These are phyloP conservation scores for Molossus alvarezi DNA, from an alignment of 2,797 vertebrate genomes.

Conservation along the genomic window DNA sequence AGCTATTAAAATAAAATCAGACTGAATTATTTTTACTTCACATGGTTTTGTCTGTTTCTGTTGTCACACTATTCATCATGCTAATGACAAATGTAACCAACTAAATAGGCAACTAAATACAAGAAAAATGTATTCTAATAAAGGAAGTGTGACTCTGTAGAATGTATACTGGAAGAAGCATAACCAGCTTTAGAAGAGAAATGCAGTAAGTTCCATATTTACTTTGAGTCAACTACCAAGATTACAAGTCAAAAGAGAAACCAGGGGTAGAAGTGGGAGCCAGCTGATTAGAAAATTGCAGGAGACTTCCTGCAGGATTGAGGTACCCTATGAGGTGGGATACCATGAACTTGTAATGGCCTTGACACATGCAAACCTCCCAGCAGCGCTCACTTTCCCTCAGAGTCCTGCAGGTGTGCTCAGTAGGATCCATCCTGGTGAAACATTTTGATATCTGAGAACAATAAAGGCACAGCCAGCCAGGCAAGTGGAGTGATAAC, in stretches of 20 bases:
- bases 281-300: not conserved
- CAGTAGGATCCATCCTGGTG: not conserved
- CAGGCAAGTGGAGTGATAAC: not conserved
- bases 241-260: not conserved
- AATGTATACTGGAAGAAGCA: not conserved
- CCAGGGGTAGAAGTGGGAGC: not conserved
- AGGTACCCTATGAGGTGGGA: not conserved
- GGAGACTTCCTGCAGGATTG: not conserved
- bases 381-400: not conserved
- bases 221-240: not conserved
- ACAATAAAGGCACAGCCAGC: not conserved
- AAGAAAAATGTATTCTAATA: not conserved
- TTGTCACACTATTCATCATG: not conserved
- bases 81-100: not conserved
- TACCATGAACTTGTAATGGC: not conserved
- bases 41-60: not conserved
- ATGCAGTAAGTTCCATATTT: not conserved
- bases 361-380: not conserved
- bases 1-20: not conserved
- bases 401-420: not conserved
- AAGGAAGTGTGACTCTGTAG: not conserved
- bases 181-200: not conserved
- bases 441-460: not conserved
- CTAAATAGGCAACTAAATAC: not conserved
- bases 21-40: not conserved